A percentile compares a stretch with the other conserved stretches of the same genome.
phyloP scores from a whole-genome alignment of 2,113 vertebrate species.

The Macrotus californicus region DNA sequence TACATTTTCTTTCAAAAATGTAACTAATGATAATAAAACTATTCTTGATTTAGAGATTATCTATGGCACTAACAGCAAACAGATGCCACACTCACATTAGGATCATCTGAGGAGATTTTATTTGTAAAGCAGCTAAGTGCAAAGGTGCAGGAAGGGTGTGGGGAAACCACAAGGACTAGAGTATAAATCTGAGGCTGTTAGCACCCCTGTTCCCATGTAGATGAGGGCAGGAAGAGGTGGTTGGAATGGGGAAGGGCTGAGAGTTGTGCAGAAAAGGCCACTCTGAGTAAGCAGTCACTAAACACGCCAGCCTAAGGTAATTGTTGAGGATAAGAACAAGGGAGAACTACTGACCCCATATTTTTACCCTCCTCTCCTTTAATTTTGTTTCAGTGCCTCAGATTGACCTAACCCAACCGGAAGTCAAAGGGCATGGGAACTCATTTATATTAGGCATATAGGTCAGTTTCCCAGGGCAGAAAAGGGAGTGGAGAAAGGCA shows the following conservation, averaged over 20 bases:
- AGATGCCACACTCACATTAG: constrained; percentile 8
- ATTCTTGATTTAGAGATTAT: neutral
- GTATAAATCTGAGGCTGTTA: neutral
- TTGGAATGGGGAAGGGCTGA: neutral
- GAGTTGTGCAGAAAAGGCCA: neutral
- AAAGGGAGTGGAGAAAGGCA: neutral
- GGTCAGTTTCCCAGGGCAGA: neutral
- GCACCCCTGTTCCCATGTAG: neutral
- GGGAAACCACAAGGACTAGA: neutral
- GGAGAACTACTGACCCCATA: neutral
- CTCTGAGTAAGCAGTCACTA: neutral
- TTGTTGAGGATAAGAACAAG: neutral
- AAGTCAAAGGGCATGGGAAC: neutral
- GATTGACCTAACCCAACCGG: neutral
- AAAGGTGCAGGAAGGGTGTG: neutral
- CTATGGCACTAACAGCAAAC: neutral
- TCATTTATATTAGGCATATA: neutral
- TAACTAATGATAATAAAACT: neutral
- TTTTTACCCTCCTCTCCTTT: neutral
- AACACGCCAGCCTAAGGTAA: neutral
- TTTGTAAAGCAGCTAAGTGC: neutral
- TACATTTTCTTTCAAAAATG: neutral
- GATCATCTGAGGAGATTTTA: neutral
- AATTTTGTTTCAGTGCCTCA: neutral
- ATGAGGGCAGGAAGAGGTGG: neutral